A percentile compares a stretch with the other conserved stretches of the same genome.
Conservation (phyloP, 2,113 vertebrate species). For the Clarias macrocephalus region DNA sequence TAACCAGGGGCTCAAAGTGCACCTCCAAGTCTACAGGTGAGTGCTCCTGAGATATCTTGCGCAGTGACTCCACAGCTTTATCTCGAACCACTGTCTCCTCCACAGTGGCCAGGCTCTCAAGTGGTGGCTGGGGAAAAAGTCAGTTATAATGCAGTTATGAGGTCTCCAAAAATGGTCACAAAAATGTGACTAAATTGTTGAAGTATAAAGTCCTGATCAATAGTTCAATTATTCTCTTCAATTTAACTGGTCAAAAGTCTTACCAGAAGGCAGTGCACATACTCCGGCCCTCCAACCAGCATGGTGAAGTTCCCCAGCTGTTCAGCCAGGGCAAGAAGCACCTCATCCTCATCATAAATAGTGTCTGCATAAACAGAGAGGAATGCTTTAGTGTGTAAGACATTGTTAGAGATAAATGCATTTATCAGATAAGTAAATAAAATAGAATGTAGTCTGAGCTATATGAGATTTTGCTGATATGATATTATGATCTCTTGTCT, state of each 20-base stretch:
- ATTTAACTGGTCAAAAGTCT: slow-evolving; percentile 39
- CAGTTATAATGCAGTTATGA: too few relatives aligned
- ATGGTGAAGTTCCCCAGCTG: slow-evolving; percentile 89
- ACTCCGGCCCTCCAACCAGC: slow-evolving; percentile 87
- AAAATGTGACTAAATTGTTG: too few relatives aligned
- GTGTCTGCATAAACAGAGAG: slow-evolving; percentile 73
- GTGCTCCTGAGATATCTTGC: slow-evolving; percentile 89
- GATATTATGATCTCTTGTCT: too few relatives aligned
- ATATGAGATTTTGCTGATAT: too few relatives aligned
- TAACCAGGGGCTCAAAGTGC: slow-evolving; percentile 90
- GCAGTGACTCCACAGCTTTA: slow-evolving; percentile 88
- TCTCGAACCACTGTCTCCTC: slow-evolving; percentile 90
- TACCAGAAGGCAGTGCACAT: slow-evolving; percentile 88
- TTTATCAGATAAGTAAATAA: too few relatives aligned
- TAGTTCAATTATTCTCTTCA: background rate
- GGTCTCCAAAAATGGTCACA: too few relatives aligned
- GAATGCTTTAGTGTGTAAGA: background rate
- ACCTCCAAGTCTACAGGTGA: slow-evolving; percentile 86
- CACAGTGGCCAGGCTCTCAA: slow-evolving; percentile 89
- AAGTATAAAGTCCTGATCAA: too few relatives aligned
- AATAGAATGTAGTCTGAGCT: too few relatives aligned
- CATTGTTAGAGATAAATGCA: too few relatives aligned
- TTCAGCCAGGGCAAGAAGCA: slow-evolving; percentile 86
- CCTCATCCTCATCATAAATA: slow-evolving; percentile 92
- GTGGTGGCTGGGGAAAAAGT: slow-evolving; percentile 74